Evolutionary conservation across 1,140 invertebrate genomes (phyloP).

Genomic region (Cyphomyrmex costatus): DNA sequence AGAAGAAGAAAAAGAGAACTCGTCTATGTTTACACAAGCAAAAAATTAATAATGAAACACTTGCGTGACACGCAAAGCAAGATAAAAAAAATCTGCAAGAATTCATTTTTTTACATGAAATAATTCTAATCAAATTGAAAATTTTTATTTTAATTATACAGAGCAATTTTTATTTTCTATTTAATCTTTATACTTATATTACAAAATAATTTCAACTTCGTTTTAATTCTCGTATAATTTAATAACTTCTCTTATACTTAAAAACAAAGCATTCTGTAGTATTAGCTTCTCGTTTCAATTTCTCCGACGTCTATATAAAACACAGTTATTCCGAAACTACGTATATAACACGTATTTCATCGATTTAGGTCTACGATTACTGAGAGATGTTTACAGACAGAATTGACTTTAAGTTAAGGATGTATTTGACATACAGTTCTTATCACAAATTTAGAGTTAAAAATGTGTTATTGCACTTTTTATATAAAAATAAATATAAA

Average conservation of each 20-base stretch:
- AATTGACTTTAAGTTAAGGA: background rate
- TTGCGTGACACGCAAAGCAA: background rate
- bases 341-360: too few relatives aligned
- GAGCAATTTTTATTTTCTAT: background rate
- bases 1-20: background rate
- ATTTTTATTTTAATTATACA: background rate
- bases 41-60: slow-evolving; percentile 12
- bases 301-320: background rate
- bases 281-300: background rate
- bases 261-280: background rate
- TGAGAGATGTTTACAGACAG: background rate
- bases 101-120: background rate
- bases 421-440: too few relatives aligned
- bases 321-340: background rate
- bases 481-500: too few relatives aligned
- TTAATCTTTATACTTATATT: background rate
- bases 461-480: too few relatives aligned
- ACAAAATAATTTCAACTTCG: background rate
- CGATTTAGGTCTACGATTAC: background rate
- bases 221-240: background rate
- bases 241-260: background rate
- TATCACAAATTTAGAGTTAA: too few relatives aligned
- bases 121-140: background rate
- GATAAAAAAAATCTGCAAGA: background rate
- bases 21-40: background rate